Evolutionary conservation across 2,888 invertebrate species (phyloP), one percentile per base, ranked within the genome.

Genomic region (Chirona hameri): DNA sequence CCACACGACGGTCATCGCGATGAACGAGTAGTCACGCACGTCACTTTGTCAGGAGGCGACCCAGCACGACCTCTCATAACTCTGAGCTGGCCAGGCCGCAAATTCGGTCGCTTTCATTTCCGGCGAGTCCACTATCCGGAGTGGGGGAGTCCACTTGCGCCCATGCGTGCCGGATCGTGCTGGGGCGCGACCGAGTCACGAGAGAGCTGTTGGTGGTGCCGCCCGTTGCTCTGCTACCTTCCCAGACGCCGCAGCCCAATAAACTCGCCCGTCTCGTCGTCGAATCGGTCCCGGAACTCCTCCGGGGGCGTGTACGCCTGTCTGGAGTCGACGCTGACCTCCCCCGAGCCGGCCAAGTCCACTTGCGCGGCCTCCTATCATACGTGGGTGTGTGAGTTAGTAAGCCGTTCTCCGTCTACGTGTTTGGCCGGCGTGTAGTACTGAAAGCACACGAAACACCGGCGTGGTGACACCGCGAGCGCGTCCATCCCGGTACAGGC

Each of bases 361-460:
- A 72, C 31, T 39, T 31, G 31, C 29, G 18, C 72, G 31, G n/a
- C 72, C 21, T 72, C 72, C 72, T 72, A 72, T 72, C 72, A 72
- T 72, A 72, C 72, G 72, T 72, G 72, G 39, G 72, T 72, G 72
- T 72, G 39, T 72, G 72, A 72, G 72, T 72, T 72, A 72, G 72
- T 72, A 0, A 72, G 31, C 12, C 72, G 72, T 18, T 72, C 72
- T 15, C 72, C 72, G 72, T 72, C 72, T n/a, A 31, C 21, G 15
- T 39, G 72, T 21, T 72, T 72, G 24, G 72, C 72, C 21, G 72
- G 72, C 29, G 21, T 29, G 72, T 72, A 72, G 72, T 72, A 72
- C 72, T 72, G 72, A 72, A 72, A 72, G 15, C 31, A 72, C 72
- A 72, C 72, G 72, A 39, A 72, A 72, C 72, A 69, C 9, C 18